Conservation (phyloP, 2,888 invertebrate species). For the Nebria brevicollis region DNA sequence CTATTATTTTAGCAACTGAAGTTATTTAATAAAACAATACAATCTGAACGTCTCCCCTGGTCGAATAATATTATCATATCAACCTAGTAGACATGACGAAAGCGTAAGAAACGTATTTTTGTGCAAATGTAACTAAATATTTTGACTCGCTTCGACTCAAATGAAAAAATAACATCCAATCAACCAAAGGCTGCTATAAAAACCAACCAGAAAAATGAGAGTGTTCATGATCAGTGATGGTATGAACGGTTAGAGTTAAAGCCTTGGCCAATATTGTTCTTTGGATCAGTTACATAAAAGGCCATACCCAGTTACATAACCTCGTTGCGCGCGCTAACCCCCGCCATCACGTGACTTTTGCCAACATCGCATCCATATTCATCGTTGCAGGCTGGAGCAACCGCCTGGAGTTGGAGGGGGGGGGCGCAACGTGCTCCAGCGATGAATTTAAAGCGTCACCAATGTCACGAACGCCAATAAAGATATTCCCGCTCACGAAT, state of each 20-base stretch:
- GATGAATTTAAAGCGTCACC: conserved; percentile 38
- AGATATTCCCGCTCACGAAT: conserved; percentile 22
- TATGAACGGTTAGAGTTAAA: not conserved
- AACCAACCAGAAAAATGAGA: too few species aligned
- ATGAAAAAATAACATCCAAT: not conserved
- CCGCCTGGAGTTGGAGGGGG: not conserved
- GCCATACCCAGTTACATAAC: not conserved
- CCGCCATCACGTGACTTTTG: not conserved
- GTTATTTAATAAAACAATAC: not conserved
- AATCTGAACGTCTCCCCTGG: not conserved
- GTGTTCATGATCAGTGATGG: too few species aligned
- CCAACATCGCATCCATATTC: conserved; percentile 13
- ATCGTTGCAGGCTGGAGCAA: not conserved
- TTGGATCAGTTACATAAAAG: not conserved
- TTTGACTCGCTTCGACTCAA: not conserved
- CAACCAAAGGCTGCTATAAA: not conserved
- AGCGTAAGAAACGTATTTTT: not conserved
- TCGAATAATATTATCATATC: not conserved
- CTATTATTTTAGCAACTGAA: not conserved
- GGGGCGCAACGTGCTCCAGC: not conserved
- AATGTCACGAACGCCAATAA: conserved; percentile 42
- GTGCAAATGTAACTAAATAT: not conserved
- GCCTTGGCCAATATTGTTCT: not conserved
- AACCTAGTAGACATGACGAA: not conserved
- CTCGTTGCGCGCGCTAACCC: not conserved